Conservation (phyloP, 2,113 vertebrate species). For the Oryzias melastigma region DNA sequence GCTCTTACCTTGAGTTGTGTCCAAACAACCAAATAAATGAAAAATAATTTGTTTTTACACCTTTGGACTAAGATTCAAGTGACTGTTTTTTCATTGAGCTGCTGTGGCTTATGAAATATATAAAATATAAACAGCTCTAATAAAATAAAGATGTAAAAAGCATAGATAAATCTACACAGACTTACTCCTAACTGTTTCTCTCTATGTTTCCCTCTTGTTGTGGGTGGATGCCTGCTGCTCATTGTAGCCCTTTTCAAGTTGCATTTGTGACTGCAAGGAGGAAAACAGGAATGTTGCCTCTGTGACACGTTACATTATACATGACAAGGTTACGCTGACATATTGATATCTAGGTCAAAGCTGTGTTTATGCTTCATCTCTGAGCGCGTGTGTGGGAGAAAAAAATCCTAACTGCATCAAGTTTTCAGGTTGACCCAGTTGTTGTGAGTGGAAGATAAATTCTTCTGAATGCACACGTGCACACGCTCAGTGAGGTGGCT, state of each 20-base stretch:
- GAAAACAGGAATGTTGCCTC: conserved; percentile 3
- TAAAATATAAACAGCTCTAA: no score
- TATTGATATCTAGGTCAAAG: conserved; percentile 40
- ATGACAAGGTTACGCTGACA: conserved; percentile 12
- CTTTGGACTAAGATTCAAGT: no score
- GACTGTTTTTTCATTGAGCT: no score
- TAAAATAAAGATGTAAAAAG: no score
- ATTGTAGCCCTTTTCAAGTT: conserved; percentile 13
- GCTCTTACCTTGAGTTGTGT: no score
- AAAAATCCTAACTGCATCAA: conserved; percentile 12
- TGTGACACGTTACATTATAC: conserved; percentile 20
- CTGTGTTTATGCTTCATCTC: conserved; percentile 27
- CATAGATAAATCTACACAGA: no score
- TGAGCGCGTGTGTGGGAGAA: conserved; percentile 12
- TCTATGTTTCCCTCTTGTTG: no score
- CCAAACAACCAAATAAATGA: no score
- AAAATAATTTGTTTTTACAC: no score
- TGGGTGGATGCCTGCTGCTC: not conserved
- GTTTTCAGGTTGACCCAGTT: conserved; percentile 44
- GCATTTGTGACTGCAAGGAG: not conserved
- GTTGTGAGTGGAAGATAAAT: conserved; percentile 51
- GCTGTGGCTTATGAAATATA: no score
- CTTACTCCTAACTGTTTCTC: no score
- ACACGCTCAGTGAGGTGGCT: conserved; percentile 8
- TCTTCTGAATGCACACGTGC: conserved; percentile 35